A percentile compares a stretch with the other conserved stretches of the same genome.
These are phyloP conservation scores for Nyctibius bracteatus DNA, from an alignment of 2,113 vertebrate genomes.

Conservation along the genomic window DNA sequence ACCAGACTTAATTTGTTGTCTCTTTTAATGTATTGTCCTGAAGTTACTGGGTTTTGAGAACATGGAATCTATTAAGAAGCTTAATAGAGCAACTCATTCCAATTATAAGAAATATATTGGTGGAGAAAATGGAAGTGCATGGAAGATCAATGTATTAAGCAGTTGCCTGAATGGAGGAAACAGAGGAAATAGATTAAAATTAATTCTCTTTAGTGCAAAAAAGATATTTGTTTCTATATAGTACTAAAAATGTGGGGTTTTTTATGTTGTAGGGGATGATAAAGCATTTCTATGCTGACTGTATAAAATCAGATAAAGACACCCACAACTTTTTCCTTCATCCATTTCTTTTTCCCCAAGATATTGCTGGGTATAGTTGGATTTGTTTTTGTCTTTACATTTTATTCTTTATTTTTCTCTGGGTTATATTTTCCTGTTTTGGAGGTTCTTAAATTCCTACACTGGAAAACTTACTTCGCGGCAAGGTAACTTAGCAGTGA, in stretches of 20 bases:
- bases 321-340: neutral
- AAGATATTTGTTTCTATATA: neutral
- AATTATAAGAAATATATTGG: conserved; percentile 52
- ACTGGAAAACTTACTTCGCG: neutral
- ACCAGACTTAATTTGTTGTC: conserved; percentile 43
- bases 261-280: neutral
- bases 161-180: conserved; percentile 7
- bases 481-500: neutral
- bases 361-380: neutral
- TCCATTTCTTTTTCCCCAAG: neutral
- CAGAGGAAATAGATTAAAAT: conserved; percentile 6
- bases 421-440: neutral
- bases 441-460: neutral
- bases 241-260: neutral
- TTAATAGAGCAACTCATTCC: conserved; percentile 60
- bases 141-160: conserved; percentile 42
- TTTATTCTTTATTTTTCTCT: too few relatives aligned
- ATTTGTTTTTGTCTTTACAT: neutral
- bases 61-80: conserved; percentile 49
- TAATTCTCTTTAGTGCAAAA: neutral
- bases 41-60: conserved; percentile 41
- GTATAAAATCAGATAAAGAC: neutral
- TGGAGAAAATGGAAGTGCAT: conserved; percentile 45
- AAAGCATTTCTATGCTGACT: neutral
- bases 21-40: conserved; percentile 49